phyloP scores from a whole-genome alignment of 1,140 invertebrate species.

The Argopecten irradians region DNA sequence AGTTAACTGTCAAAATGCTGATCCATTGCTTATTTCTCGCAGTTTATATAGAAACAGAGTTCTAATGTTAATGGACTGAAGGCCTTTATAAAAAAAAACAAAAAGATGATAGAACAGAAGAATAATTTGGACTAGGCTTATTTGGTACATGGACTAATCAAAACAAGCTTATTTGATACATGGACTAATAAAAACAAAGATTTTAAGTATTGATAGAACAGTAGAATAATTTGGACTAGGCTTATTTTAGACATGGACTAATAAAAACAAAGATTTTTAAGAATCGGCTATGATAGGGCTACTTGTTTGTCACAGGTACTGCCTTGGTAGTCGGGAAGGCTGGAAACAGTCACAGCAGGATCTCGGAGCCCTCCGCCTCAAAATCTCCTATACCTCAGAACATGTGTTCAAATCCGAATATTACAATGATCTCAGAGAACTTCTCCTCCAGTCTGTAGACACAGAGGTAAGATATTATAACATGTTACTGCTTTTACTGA shows the following conservation, averaged over 20 bases:
- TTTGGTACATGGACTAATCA: too few species aligned
- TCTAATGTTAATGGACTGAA: too few species aligned
- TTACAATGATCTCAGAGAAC: constrained; percentile 86
- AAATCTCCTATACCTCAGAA: constrained; percentile 92
- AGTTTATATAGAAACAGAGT: too few species aligned
- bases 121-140: too few species aligned
- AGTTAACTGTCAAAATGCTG: too few species aligned
- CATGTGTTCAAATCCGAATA: constrained; percentile 89
- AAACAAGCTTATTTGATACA: too few species aligned
- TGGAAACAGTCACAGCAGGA: constrained; percentile 77
- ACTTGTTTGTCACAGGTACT: constrained; percentile 82
- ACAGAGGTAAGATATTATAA: constrained; percentile 79
- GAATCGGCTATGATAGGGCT: background rate
- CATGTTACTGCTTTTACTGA: background rate
- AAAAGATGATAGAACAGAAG: too few species aligned
- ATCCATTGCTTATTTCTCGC: too few species aligned
- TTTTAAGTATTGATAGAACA: background rate
- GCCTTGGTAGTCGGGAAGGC: constrained; percentile 83
- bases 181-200: too few species aligned
- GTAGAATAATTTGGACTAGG: background rate
- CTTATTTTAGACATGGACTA: background rate
- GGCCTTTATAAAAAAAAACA: too few species aligned
- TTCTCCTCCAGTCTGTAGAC: constrained; percentile 86
- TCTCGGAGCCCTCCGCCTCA: constrained; percentile 88
- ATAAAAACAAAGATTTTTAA: background rate